Evolutionary conservation across 2,888 invertebrate genomes (phyloP), one percentile per base, ranked within the genome.

Genomic region (Gari tellinella): DNA sequence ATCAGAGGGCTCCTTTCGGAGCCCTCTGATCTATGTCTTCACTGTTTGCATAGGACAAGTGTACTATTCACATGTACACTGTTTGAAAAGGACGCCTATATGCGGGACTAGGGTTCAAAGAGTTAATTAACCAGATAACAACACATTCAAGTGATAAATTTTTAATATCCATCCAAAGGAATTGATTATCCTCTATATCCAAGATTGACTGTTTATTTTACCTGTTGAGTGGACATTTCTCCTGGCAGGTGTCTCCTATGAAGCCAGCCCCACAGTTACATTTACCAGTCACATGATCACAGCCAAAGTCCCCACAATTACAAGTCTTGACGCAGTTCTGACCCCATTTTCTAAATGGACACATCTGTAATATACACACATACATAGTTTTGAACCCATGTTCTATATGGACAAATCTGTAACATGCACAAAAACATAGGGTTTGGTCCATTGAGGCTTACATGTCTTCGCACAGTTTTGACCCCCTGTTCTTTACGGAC

Each of bases 241-340:
- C 21, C 8, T 78, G 52, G 60, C 84, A 85, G 2, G 19, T 15
- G 8, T 66, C 45, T 0, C 83, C 83, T 4, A 74, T 40, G 46
- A 49, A 83, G 17, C 89, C 89, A 8, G 86, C 78, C 1, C 87
- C 84, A 81, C 92, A 92, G 45, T 86, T 51, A 72, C 92, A 92
- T n/a, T 88, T 85, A 5, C 92, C 92, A 7, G 88, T 89, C 14
- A 86, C 74, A 12, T 87, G 81, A 72, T 92, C 90, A 84, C 92
- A 92, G n/a, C 81, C 80, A 31, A 72, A 80, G n/a, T 63, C 72
- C n/a, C 55, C 38, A 63, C 85, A 85, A 0, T 14, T 12, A 64
- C 85, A 85, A 0, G 23, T 48, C 19, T 58, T 60, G 1, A 41
- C 56, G 65, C 85, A 85, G 8, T 55, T 64, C 43, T 79, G 64